These are phyloP conservation scores for Lymantria monacha DNA, from an alignment of 2,888 invertebrate genomes.

Conservation along the genomic window DNA sequence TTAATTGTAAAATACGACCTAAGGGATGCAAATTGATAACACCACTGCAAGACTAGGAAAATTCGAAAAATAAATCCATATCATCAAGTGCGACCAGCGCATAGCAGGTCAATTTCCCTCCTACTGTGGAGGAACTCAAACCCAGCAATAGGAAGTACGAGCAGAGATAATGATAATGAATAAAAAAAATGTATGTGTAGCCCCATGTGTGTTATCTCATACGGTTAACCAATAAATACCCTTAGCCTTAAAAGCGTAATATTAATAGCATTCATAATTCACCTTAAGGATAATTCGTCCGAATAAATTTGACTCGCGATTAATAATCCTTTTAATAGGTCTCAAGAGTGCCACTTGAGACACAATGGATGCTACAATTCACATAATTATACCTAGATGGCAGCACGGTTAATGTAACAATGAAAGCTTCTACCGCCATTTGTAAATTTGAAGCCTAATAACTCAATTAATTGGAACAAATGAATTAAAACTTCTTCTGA, in stretches of 20 bases:
- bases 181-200: too few species aligned
- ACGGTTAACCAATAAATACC: neutral
- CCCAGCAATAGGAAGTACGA: too few species aligned
- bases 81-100: too few species aligned
- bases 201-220: neutral
- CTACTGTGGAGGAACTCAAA: too few species aligned
- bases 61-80: too few species aligned
- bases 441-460: slow-evolving; percentile 37
- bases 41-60: too few species aligned
- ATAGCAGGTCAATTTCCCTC: too few species aligned
- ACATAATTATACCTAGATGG: slow-evolving; percentile 41
- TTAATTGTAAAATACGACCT: too few species aligned
- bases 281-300: slow-evolving; percentile 22
- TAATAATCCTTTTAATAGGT: slow-evolving; percentile 39
- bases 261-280: slow-evolving; percentile 22
- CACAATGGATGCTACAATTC: slow-evolving; percentile 39
- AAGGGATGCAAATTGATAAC: too few species aligned
- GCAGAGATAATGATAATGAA: too few species aligned
- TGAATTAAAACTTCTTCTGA: slow-evolving; percentile 14
- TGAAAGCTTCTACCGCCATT: slow-evolving; percentile 33
- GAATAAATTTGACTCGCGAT: slow-evolving; percentile 25
- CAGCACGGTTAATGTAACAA: slow-evolving; percentile 22
- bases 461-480: slow-evolving; percentile 29
- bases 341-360: slow-evolving; percentile 26
- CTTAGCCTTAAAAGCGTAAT: slow-evolving; percentile 16